A percentile compares a stretch with the other conserved stretches of the same genome.
These are phyloP conservation scores for Microplitis mediator DNA, from an alignment of 1,140 invertebrate species.

Conservation along the genomic window DNA sequence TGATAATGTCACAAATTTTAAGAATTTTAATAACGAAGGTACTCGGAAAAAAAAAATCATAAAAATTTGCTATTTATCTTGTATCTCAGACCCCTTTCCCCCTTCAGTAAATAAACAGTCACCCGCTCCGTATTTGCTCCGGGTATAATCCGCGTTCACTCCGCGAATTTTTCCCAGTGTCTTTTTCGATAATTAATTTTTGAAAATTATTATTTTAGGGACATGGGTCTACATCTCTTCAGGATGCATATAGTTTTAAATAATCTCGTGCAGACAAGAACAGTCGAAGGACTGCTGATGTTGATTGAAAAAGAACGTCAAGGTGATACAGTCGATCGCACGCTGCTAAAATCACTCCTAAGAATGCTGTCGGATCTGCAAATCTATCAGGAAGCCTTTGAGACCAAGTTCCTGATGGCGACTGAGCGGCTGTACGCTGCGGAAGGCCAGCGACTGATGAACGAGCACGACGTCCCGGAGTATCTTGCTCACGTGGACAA, in stretches of 20 bases:
- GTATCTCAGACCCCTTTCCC: not conserved
- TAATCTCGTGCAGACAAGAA: constrained; percentile 86
- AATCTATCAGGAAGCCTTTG: constrained; percentile 95
- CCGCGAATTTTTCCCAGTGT: not conserved
- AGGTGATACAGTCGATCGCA: constrained; percentile 92
- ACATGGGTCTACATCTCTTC: constrained; percentile 96
- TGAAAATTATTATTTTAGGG: constrained; percentile 69
- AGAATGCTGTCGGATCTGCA: constrained; percentile 97
- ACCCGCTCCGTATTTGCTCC: too few relatives aligned
- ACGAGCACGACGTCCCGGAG: constrained; percentile 90
- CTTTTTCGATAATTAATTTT: not conserved
- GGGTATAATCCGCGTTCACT: too few relatives aligned
- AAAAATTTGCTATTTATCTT: too few relatives aligned
- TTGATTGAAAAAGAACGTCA: constrained; percentile 93
- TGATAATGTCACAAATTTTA: too few relatives aligned
- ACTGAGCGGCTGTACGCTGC: constrained; percentile 91
- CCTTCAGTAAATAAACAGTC: not conserved
- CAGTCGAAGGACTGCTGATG: constrained; percentile 92
- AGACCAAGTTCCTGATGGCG: constrained; percentile 89
- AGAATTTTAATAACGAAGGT: too few relatives aligned
- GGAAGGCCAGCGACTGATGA: constrained; percentile 92
- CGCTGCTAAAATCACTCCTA: constrained; percentile 90
- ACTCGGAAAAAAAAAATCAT: too few relatives aligned
- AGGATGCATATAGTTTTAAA: constrained; percentile 91
- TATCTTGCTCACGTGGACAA: constrained; percentile 96